Conservation (phyloP, 2,797 vertebrate species). For the Hapalemur alaotrensis region DNA sequence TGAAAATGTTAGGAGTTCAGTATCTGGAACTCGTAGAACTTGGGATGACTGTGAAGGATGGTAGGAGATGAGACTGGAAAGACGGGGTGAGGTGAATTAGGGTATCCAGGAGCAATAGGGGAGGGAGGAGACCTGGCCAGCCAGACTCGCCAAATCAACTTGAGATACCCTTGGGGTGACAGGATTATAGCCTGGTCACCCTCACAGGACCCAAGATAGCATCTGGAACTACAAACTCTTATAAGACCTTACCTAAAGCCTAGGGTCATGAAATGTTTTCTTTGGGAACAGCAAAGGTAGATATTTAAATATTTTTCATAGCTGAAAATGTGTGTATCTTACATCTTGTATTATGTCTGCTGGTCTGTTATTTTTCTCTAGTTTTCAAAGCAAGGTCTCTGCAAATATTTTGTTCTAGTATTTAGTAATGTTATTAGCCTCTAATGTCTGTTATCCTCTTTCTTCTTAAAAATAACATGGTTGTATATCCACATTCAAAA, state of each 20-base stretch:
- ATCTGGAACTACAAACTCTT: not conserved
- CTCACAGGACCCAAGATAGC: not conserved
- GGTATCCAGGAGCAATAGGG: not conserved
- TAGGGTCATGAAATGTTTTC: not conserved
- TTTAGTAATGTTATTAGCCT: conserved; percentile 25
- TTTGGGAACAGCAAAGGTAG: not conserved
- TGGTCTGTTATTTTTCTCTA: not conserved
- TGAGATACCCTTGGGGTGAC: not conserved
- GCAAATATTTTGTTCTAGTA: not conserved
- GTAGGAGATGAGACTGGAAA: not conserved
- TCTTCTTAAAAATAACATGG: conserved; percentile 22
- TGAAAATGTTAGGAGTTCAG: not conserved
- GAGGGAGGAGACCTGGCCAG: not conserved
- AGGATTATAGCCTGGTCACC: not conserved
- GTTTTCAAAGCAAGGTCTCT: conserved; percentile 20
- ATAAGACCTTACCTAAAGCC: not conserved
- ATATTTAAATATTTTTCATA: not conserved
- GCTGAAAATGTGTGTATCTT: not conserved
- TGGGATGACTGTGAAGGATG: not conserved
- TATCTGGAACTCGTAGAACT: not conserved
- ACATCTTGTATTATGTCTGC: not conserved
- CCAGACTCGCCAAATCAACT: not conserved
- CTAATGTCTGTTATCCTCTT: not conserved
- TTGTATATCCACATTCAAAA: not conserved
- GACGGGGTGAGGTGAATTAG: not conserved